Base-by-base conservation (phyloP, 2,888 invertebrate genomes). In the Rambutsinella grinnellia region DNA sequence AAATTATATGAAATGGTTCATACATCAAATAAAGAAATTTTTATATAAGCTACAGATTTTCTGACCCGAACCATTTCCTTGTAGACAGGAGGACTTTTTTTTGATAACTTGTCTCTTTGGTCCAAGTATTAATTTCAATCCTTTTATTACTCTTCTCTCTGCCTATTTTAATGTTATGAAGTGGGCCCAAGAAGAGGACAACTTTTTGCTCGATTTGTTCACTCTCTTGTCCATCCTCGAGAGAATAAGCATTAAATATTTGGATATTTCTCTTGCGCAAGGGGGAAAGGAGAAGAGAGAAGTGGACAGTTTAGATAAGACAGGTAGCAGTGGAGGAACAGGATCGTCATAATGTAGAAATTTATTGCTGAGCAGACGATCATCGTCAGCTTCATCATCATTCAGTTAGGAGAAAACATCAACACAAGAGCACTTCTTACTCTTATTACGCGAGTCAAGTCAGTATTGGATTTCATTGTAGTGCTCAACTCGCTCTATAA, bases 301-400 rank as follows among this genome's bases (percentile, higher is more conserved):
- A 36, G 36, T 36, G 5, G 6, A 28, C 36, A 8, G 36, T 17
- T 23, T 13, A 28, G 63, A 69, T 60, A 76, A 76, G 69, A 76
- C 76, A 76, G 76, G 76, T 76, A 76, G 76, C 76, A 53, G 27
- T 68, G 60, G 68, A 36, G 62, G n/a, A 58, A 51, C 62, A 51
- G 51, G 44, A 63, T 51, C 63, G 62, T 68, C 56, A 67, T 75
- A 74, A 75, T 67, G 67, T 57, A 57, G 61, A 74, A 68, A 75
- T 76, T 75, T 68, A 76, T 76, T 76, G 61, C 65, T 60, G 69
- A 68, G 68, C 75, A 68, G 58, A 60, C 60, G 53, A 69, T 70
- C 69, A 76, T 28, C 76, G 60, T 69, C 60, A 62, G 49, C 36
- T 36, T 8, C 36, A 36, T n/a, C n/a, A n/a, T n/a, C n/a, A n/a